Evolutionary conservation across 2,797 vertebrate genomes (phyloP).

Genomic region (Manis javanica): DNA sequence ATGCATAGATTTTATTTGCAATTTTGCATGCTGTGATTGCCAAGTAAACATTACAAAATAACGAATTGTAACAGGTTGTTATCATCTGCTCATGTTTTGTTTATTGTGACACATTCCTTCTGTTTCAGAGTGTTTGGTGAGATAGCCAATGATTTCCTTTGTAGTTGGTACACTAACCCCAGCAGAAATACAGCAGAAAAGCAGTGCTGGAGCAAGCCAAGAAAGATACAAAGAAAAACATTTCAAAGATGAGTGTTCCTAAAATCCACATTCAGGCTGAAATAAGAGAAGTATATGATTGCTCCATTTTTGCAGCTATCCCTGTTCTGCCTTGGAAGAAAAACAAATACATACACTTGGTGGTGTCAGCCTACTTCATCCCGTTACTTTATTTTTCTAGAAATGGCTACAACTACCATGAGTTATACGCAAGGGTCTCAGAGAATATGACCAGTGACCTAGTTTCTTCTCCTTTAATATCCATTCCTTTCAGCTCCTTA

Average conservation of each 20-base stretch:
- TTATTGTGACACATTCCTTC: slow-evolving; percentile 21
- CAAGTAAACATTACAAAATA: slow-evolving; percentile 37
- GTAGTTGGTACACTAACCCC: neutral
- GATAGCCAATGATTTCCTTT: neutral
- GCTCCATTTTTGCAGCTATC: neutral
- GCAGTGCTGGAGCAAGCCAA: neutral
- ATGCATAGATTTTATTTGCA: slow-evolving; percentile 29
- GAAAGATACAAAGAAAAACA: neutral
- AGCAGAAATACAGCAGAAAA: neutral
- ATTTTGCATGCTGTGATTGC: slow-evolving; percentile 30
- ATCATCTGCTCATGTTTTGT: slow-evolving; percentile 41
- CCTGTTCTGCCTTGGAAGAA: slow-evolving; percentile 3
- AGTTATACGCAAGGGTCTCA: neutral
- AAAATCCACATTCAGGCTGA: slow-evolving; percentile 48
- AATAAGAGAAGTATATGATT: neutral
- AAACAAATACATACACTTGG: neutral
- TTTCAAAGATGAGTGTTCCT: neutral
- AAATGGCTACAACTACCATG: neutral
- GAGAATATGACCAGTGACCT: neutral
- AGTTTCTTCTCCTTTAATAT: neutral
- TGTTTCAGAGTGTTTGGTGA: neutral
- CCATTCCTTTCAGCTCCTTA: neutral
- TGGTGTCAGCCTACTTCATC: neutral
- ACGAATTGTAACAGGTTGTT: neutral
- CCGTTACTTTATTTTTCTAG: slow-evolving; percentile 28